Base-by-base conservation (phyloP, 2,888 invertebrate species). In the Molorchus minor region DNA sequence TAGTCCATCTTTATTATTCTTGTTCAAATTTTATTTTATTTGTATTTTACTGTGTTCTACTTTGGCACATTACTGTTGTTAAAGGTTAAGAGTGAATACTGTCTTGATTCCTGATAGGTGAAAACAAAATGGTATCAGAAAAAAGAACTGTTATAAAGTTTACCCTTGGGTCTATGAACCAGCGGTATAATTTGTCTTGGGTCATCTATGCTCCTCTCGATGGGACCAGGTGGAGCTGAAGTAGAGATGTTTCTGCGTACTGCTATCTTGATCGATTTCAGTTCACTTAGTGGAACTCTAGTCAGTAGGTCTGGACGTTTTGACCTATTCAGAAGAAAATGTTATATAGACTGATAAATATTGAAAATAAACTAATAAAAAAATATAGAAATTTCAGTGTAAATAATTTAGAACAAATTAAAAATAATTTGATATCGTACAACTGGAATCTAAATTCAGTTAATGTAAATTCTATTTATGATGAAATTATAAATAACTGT, bases 201-300 rank as follows among this genome's bases (percentile, higher is more conserved):
- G 41, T 58, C 58, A 25, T 58, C 58, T 25, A 54, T 54, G 7
- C 53, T 47, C 12, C 58, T 47, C 17, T 53, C 53, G 16, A 58
- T 58, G 1, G 53, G 47, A 16, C 46, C 43, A 43, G 47, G 47
- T 2, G 58, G 35, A 15, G 25, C 43, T 12, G 45, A 25, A 15
- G 47, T 21, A 19, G 53, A 47, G 7, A 53, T 29, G 29, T 47
- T 45, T 19, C 53, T 53, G 38, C 30, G 16, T 1, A 58, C 46
- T 20, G 58, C 53, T 16, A 58, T 43, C 12, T 46, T 44, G 5
- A 58, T 36, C 29, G 20, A 12, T 33, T 43, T 47, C 8, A 52
- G 16, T 19, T 41, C 52, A 4, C 21, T 41, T 3, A 21, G 4
- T 13, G 40, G 52, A n/a, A 52, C 16, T 8, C 41, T 40, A 12